A percentile compares a stretch with the other conserved stretches of the same genome.
phyloP scores from a whole-genome alignment of 2,888 invertebrate species.

The Monopis laevigella region DNA sequence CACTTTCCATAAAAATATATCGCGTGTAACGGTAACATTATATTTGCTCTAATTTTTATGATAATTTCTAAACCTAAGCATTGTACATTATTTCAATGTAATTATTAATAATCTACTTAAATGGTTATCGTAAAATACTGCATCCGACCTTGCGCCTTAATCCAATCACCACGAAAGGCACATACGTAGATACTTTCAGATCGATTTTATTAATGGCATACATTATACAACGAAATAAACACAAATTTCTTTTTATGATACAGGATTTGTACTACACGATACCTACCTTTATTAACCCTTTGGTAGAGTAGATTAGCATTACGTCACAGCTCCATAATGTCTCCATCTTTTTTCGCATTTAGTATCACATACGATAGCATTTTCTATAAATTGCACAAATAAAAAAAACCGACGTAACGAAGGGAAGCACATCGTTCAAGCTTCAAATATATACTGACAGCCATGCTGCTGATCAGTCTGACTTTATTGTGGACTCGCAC shows the following conservation, averaged over 20 bases:
- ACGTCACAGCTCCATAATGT: conserved; percentile 63
- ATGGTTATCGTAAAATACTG: no score
- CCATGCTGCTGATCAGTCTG: conserved; percentile 89
- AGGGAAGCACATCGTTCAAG: conserved; percentile 86
- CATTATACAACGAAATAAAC: conserved; percentile 6
- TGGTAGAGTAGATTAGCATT: conserved; percentile 22
- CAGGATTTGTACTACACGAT: no score
- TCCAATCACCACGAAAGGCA: conserved; percentile 37
- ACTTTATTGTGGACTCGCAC: conserved; percentile 78
- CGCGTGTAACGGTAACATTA: no score
- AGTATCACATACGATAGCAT: conserved; percentile 65
- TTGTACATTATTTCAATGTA: no score
- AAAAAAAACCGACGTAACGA: conserved; percentile 72
- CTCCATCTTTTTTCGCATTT: conserved; percentile 61
- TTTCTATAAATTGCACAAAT: conserved; percentile 61
- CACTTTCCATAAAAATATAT: no score
- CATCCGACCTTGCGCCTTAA: conserved; percentile 41
- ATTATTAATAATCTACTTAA: no score
- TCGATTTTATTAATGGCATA: conserved; percentile 29
- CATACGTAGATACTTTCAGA: conserved; percentile 34
- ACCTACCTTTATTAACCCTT: no score
- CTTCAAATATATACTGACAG: conserved; percentile 98
- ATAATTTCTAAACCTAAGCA: no score
- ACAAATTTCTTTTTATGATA: no score
- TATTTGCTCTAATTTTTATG: no score